Evolutionary conservation across 1,140 invertebrate species (phyloP), one percentile per base, ranked within the genome.

Genomic region (Lucilia cuprina): DNA sequence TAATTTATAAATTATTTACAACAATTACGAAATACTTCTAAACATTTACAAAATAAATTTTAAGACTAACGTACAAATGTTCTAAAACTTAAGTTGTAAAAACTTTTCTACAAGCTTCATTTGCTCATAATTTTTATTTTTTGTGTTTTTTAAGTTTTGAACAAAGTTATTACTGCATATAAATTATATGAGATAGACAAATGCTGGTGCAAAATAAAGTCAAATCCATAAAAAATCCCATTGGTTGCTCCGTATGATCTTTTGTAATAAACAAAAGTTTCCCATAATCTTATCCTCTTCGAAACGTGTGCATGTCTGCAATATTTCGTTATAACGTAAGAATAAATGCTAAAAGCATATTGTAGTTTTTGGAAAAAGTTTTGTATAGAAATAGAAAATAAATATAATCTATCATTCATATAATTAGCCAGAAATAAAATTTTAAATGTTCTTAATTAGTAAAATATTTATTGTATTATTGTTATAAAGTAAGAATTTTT

Each of bases 151-250:
- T 78, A 41, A 47, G n/a, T 78, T 41, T 78, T 8, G 12, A 47
- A 78, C 75, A 60, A 60, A 60, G 55, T 60, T 60, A 60, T 60
- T 60, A 60, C 14, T 60, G 55, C 55, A 60, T 60, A 60, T 60
- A n/a, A n/a, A 17, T 17, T 60, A 60, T 60, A 60, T n/a, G 55
- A 60, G n/a, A 60, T 60, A 60, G 13, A 60, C 55, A 60, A 60
- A 60, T 60, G n/a, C n/a, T 60, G 5, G n/a, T 10, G 41, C 35
- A 78, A n/a, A 41, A 41, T 35, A 8, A 78, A 78, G 35, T 78
- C 75, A 78, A 78, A 78, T 41, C 35, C 75, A 78, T 78, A 41
- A 78, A 60, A 78, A 78, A 41, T 78, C 75, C 75, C 75, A 78
- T 78, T 78, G 75, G 75, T 41, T 78, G 34, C 35, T 41, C 75